Base-by-base conservation (phyloP, 2,888 invertebrate genomes). In the Caenorhabditis panamensis region DNA sequence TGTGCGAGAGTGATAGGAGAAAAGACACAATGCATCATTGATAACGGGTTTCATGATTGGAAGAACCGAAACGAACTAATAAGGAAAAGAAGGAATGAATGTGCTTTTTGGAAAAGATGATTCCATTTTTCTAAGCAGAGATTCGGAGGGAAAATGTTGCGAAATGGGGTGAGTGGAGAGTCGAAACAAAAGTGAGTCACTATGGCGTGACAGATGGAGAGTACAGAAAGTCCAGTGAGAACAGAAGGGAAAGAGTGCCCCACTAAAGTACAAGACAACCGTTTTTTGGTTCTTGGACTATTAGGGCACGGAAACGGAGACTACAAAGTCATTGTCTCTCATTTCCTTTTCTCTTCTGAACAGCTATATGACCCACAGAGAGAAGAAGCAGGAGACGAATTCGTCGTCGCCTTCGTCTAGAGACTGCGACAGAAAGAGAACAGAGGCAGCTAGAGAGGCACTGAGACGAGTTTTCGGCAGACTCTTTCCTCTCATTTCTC, bases 31-130 rank as follows among this genome's bases (percentile, higher is more conserved):
- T 41, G 41, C 41, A 41, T n/a, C 24, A 59, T 41, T 59, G 59
- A 59, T 59, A 59, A 59, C 59, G 41, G 58, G 59, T 59, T 59
- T 59, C 26, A 22, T 20, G 53, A 53, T 26, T 22, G 16, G 22
- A 53, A 53, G 8, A 8, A 67, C 11, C n/a, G 26, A 66, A 26
- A 56, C 37, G n/a, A 36, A 51, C 26, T 53, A 53, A 16, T 16
- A 18, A 2, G 6, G 28, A 47, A 16, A 26, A 62, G 26, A 44
- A 53, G 37, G 53, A 26, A 11, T 20, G 20, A 37, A 59, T 22
- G 22, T 37, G 59, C 26, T 20, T 18, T 28, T 20, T 2, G 16
- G 13, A 41, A 20, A 44, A 62, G n/a, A n/a, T 37, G 53, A 51
- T 51, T 51, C 4, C 31, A 31, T 31, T 9, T 31, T 4, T 6